Evolutionary conservation across 2,888 invertebrate genomes (phyloP).

Genomic region (Drosophila neonasuta): DNA sequence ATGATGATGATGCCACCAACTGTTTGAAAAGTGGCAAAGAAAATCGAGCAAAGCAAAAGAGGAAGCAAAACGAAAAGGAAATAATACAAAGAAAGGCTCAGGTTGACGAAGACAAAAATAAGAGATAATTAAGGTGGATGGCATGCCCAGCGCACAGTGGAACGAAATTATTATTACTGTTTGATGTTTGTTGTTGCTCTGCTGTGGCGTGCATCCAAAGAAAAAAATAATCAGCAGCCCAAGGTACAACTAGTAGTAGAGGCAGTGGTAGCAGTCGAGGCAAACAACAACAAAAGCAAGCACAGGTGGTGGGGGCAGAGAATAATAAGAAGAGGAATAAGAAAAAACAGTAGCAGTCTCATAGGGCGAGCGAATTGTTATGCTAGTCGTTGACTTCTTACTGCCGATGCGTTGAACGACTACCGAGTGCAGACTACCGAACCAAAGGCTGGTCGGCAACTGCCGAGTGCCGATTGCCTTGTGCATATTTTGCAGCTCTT

Average conservation of each 20-base stretch:
- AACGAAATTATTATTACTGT: constrained; percentile 68
- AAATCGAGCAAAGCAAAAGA: constrained; percentile 42
- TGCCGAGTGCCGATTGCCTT: constrained; percentile 6
- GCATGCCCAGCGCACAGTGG: constrained; percentile 67
- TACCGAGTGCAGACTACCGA: constrained; percentile 10
- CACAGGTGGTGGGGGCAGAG: not conserved
- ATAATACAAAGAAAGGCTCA: constrained; percentile 36
- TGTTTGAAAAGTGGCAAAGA: constrained; percentile 53
- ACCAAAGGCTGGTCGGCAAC: not conserved
- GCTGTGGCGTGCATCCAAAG: constrained; percentile 17
- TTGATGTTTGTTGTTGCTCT: constrained; percentile 37
- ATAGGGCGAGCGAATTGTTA: constrained; percentile 79
- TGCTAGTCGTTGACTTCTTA: constrained; percentile 71
- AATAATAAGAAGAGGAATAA: constrained; percentile 8
- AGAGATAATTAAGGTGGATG: constrained; percentile 68
- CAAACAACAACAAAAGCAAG: constrained; percentile 26
- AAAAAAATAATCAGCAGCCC: constrained; percentile 31
- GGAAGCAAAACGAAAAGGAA: constrained; percentile 21
- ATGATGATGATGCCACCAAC: constrained; percentile 46
- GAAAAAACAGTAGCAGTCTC: constrained; percentile 71
- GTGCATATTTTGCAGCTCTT: constrained; percentile 72
- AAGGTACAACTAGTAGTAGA: constrained; percentile 21
- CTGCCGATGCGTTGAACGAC: constrained; percentile 21
- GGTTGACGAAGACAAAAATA: constrained; percentile 28
- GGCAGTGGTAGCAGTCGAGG: constrained; percentile 4